Evolutionary conservation across 2,797 vertebrate species (phyloP).

Genomic region (Sebastes nivosus): DNA sequence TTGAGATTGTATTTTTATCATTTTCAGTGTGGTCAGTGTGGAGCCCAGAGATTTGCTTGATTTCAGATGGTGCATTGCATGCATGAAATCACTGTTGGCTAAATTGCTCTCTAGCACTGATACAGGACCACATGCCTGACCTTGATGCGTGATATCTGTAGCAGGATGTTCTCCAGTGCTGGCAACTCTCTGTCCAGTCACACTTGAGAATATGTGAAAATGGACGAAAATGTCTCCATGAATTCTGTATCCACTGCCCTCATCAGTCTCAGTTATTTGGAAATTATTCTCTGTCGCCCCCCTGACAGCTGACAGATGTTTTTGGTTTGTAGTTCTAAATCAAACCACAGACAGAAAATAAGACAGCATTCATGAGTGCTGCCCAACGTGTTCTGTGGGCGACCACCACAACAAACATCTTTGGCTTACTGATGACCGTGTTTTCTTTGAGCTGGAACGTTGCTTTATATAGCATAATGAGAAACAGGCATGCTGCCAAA

Average conservation of each 20-base stretch:
- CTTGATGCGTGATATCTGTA: neutral
- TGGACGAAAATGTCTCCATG: neutral
- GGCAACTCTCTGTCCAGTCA: conserved; percentile 4
- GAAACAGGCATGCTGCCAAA: conserved; percentile 14
- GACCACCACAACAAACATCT: neutral
- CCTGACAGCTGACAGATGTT: conserved; percentile 28
- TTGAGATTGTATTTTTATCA: neutral
- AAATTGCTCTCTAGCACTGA: neutral
- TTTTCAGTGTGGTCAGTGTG: neutral
- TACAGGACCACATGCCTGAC: neutral
- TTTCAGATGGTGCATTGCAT: neutral
- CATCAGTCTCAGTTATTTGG: conserved; percentile 17
- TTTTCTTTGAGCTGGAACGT: conserved; percentile 2
- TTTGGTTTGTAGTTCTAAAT: conserved; percentile 23
- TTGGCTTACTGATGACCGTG: neutral
- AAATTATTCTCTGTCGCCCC: conserved; percentile 12
- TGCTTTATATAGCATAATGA: conserved; percentile 4
- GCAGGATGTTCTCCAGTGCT: neutral
- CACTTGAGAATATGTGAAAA: conserved; percentile 11
- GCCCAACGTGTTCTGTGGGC: neutral
- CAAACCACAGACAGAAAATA: conserved; percentile 6
- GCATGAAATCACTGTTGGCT: neutral
- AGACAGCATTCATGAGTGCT: neutral
- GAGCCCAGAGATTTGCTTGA: neutral
- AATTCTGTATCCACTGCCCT: conserved; percentile 14